Base-by-base conservation (phyloP, 2,113 vertebrate genomes). In the Rutilus rutilus region DNA sequence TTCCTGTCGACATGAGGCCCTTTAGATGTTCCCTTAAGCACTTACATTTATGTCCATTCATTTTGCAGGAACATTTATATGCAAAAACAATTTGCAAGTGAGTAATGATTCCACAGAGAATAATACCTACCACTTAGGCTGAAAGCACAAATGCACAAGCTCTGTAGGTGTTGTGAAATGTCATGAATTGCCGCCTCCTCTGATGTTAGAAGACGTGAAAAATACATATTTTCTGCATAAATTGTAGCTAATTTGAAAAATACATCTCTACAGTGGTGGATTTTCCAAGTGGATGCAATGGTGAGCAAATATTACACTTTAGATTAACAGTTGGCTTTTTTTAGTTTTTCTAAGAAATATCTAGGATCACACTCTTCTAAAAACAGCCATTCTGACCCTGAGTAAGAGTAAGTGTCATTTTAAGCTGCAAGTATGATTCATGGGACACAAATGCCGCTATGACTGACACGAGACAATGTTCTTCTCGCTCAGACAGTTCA, bases 401-500 rank as follows among this genome's bases (percentile, higher is more conserved):
- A 82, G 25, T 82, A 82, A 67, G 42, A n/a, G 79, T 82, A 50
- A 77, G 64, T 82, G 62, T 47, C 62, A 36, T 19, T 67, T 82
- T n/a, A 23, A 82, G 62, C 60, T 64, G 79, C 21, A n/a, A 82
- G 59, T 21, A 23, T 82, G 79, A 82, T 47, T 82, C 60, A 82
- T 33, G 19, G 27, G 2, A 47, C 45, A 27, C 45, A 76, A 76
- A 76, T 25, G 15, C 2, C 3, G 79, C 79, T 33, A 25, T 67
- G 79, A 82, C 62, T 82, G 79, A 82, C 79, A 82, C 17, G 2
- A 82, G 45, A 82, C 79, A 67, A 67, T 82, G 79, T 82, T 82
- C 79, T 82, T 82, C 62, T 82, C 62, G 4, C 62, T 67, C 79
- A 67, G 25, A 82, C 62, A 67, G 47, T 77, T 77, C 47, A 77